These are phyloP conservation scores for Netelia fuscicornis DNA, from an alignment of 2,888 invertebrate genomes.

Conservation along the genomic window DNA sequence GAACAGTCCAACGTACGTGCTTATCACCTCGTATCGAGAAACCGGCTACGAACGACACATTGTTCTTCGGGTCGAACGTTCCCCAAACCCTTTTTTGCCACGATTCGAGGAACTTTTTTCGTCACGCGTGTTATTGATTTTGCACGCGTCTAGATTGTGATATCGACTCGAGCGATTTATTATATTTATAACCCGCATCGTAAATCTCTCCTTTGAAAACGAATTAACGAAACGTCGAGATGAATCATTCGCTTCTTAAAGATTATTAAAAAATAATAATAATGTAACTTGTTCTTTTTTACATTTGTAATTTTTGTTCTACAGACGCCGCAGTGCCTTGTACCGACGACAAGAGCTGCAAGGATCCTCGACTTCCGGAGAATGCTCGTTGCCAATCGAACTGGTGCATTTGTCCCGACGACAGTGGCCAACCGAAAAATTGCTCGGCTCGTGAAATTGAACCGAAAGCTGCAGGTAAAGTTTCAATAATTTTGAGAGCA, in stretches of 20 bases:
- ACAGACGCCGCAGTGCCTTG: slow-evolving; percentile 69
- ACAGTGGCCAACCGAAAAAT: slow-evolving; percentile 2
- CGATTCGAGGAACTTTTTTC: slow-evolving; percentile 30
- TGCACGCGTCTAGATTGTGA: not conserved
- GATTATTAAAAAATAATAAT: no score
- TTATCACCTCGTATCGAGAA: not conserved
- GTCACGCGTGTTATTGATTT: not conserved
- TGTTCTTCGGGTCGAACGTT: not conserved
- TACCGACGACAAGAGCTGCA: slow-evolving; percentile 47
- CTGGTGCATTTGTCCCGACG: slow-evolving; percentile 69
- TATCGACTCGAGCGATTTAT: not conserved
- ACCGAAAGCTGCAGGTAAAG: slow-evolving; percentile 36
- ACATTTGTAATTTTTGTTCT: not conserved
- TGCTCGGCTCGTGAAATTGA: slow-evolving; percentile 59
- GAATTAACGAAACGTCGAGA: no score
- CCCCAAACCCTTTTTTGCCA: not conserved
- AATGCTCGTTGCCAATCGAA: slow-evolving; percentile 64
- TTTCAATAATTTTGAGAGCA: not conserved
- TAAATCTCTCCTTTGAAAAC: no score
- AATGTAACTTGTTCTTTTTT: not conserved
- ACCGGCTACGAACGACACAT: not conserved
- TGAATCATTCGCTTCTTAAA: no score
- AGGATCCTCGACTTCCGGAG: not conserved
- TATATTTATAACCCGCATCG: no score
- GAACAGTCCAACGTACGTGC: not conserved